A percentile compares a stretch with the other conserved stretches of the same genome.
Evolutionary conservation across 1,140 invertebrate genomes (phyloP).

Genomic region (Elymnias hypermnestra): DNA sequence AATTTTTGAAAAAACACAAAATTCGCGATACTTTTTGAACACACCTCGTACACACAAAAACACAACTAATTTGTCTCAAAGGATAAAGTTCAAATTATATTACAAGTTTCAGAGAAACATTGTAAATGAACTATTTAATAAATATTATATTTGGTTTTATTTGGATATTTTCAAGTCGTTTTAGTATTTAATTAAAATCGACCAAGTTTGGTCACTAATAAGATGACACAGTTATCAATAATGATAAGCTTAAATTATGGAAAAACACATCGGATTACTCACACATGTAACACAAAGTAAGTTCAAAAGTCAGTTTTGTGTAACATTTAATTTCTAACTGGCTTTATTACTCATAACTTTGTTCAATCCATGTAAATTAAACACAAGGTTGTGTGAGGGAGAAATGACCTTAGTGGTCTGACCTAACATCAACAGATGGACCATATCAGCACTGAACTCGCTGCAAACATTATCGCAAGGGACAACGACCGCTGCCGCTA

Average conservation of each 20-base stretch:
- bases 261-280: neutral
- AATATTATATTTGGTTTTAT: too few species aligned
- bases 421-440: slow-evolving; percentile 63
- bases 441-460: slow-evolving; percentile 40
- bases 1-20: too few species aligned
- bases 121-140: too few species aligned
- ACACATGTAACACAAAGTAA: slow-evolving; percentile 1
- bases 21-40: too few species aligned
- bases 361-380: slow-evolving; percentile 15
- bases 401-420: slow-evolving; percentile 57
- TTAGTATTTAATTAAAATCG: too few species aligned
- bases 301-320: slow-evolving; percentile 1
- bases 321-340: neutral
- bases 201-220: too few species aligned
- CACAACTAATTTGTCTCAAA: too few species aligned
- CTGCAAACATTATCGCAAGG: slow-evolving; percentile 59
- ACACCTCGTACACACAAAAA: too few species aligned
- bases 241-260: neutral
- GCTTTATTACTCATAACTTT: slow-evolving; percentile 5
- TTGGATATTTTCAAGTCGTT: too few species aligned
- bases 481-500: slow-evolving; percentile 59
- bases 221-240: too few species aligned
- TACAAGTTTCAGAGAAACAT: too few species aligned
- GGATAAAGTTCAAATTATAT: too few species aligned
- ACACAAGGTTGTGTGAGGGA: slow-evolving; percentile 41